Base-by-base conservation (phyloP, 2,888 invertebrate species). In the Platerodrilus igneus region DNA sequence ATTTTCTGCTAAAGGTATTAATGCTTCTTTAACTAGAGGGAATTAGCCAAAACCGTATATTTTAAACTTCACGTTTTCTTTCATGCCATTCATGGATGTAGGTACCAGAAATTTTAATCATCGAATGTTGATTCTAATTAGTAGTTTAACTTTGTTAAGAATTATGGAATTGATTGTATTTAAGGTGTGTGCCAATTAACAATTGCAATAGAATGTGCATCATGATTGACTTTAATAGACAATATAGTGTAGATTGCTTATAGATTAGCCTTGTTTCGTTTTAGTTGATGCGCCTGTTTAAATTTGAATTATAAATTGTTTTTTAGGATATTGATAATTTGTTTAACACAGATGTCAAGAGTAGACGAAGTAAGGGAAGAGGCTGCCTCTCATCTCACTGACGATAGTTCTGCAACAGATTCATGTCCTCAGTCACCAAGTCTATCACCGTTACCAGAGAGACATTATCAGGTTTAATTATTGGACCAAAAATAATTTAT, bases 351-450 rank as follows among this genome's bases (percentile, higher is more conserved):
- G 79, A 78, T 67, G 74, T 76, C 68, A 77, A 77, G 72, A 69
- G 75, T 63, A 67, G 71, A 67, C 66, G 71, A 65, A 71, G 75
- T 63, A 75, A 77, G 72, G 76, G 77, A 69, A 72, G 78, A 75
- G 79, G 79, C 59, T 79, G 79, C 68, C 70, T 79, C 51, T 78
- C 78, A 66, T 76, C 78, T 67, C 74, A 75, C 70, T 77, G 78
- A 79, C 62, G 56, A 62, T 38, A 55, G 54, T 43, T 50, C 58
- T 30, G 53, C 58, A 19, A 57, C 41, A 13, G 49, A 40, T 21
- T 43, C 52, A 15, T 48, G 44, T 39, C 29, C 50, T 6, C 44
- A 47, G 21, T 51, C 55, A 22, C 50, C 54, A 10, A 40, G 42
- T 7, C 36, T 47, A 29, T 52, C 54, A 10, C 52, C 54, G 27